phyloP scores from a whole-genome alignment of 37 sponge, comb jelly and placozoan species.

The Oopsacas minuta region DNA sequence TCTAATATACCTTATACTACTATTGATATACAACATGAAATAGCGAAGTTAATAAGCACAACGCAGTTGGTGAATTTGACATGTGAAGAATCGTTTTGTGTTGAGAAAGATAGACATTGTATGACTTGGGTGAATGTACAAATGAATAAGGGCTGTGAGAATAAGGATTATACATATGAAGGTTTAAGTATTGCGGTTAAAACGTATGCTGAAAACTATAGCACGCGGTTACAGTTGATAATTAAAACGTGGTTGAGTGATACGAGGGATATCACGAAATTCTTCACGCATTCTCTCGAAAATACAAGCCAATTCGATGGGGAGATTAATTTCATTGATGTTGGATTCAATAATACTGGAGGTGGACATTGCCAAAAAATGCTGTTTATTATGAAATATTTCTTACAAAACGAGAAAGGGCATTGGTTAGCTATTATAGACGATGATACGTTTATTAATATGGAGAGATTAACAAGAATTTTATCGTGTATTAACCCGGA shows the following conservation, averaged over 20 bases:
- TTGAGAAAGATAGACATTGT: not conserved
- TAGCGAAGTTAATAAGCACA: not conserved
- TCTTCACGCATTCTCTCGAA: not conserved
- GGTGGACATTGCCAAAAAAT: not conserved
- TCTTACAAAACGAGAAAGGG: not conserved
- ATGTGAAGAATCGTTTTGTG: not conserved
- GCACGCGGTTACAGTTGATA: not conserved
- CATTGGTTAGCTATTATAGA: not conserved
- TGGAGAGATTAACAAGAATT: not conserved
- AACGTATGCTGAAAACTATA: not conserved
- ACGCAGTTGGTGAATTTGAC: not conserved
- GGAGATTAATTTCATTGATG: not conserved
- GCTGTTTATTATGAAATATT: not conserved
- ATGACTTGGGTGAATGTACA: not conserved
- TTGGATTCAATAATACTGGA: not conserved
- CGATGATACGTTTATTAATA: conserved; percentile 12
- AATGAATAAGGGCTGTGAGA: not conserved
- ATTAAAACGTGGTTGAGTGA: not conserved
- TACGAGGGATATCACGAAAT: not conserved
- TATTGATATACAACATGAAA: not conserved
- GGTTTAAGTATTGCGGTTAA: not conserved
- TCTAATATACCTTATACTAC: not conserved
- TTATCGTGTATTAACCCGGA: not conserved
- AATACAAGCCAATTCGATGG: not conserved
- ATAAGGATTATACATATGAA: not conserved